A percentile compares a stretch with the other conserved stretches of the same genome.
Evolutionary conservation across 37 sponge, comb jelly and placozoan genomes (phyloP).

Genomic region (Ianthella basta): DNA sequence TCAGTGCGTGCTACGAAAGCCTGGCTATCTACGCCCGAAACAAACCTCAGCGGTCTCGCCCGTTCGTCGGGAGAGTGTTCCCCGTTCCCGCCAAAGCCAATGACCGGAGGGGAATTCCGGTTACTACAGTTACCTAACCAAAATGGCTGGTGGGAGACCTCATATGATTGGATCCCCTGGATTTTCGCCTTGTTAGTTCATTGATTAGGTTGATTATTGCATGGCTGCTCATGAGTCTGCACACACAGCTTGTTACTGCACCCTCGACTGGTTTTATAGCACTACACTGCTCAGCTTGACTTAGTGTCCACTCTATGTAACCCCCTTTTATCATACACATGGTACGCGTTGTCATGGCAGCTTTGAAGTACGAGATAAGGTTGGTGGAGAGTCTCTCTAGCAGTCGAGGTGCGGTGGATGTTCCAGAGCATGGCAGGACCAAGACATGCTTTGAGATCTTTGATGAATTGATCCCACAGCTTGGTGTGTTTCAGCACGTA

Average conservation of each 20-base stretch:
- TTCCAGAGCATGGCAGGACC: slow-evolving; percentile 12
- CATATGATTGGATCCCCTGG: slow-evolving; percentile 65
- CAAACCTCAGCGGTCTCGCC: too few species aligned
- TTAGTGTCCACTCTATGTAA: background rate
- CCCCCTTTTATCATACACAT: background rate
- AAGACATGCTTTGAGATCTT: slow-evolving; percentile 61
- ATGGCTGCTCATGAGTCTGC: background rate
- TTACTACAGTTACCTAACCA: too few species aligned
- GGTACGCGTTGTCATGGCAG: slow-evolving; percentile 17
- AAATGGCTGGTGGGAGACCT: slow-evolving; percentile 14
- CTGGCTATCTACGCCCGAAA: too few species aligned
- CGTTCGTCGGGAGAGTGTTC: too few species aligned
- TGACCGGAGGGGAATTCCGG: too few species aligned
- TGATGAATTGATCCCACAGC: slow-evolving; percentile 72
- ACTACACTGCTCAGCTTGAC: background rate
- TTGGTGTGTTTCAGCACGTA: slow-evolving; percentile 77
- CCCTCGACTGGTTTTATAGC: too few species aligned
- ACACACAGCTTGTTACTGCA: too few species aligned
- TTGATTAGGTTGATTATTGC: background rate
- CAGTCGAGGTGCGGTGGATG: slow-evolving; percentile 2
- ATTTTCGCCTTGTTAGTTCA: slow-evolving; percentile 56
- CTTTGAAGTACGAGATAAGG: slow-evolving; percentile 63
- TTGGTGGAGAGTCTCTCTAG: slow-evolving; percentile 34
- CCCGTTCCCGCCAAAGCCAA: too few species aligned
- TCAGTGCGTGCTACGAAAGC: too few species aligned